Base-by-base conservation (phyloP, 2,797 vertebrate species). In the Phyllotis vaccarum region DNA sequence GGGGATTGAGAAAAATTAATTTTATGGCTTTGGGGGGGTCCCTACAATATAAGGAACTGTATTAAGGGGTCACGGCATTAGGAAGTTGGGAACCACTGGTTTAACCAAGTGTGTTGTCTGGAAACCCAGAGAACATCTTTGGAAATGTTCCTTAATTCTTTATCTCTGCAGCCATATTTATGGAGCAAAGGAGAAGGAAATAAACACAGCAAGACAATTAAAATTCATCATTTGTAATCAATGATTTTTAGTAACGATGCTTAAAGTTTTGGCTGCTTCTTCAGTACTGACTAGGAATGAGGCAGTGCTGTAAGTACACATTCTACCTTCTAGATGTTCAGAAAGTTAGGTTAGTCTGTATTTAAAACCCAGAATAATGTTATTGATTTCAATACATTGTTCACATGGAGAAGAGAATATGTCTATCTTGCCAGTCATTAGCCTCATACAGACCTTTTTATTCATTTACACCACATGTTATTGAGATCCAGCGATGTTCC, bases 71-170 rank as follows among this genome's bases (percentile, higher is more conserved):
- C 60, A 6, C 3, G 34, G 43, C 43, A 9, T 49, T n/a, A 49
- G 43, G 43, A 66, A 52, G 43, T 49, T 66, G 82, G 49, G 60
- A 49, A 22, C 31, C 60, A 66, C 29, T 49, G 40, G 58, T 43
- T 85, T 85, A 66, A 64, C 90, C 92, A 94, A 95, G 95, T 79
- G 94, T 95, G 70, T 75, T 95, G 91, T 94, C 85, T 83, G 49
- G 93, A 96, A 96, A 95, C 83, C 87, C 91, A 96, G 58, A 97
- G 86, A 95, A 95, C 16, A 74, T 87, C 74, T 95, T 87, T 76
- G 95, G 95, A 86, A 94, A 95, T 95, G 91, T 95, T 96, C 75
- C 80, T 94, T 95, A 89, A 76, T 56, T 96, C 92, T 13, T 37
- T 34, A 46, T 79, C 60, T 93, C 75, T 93, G 31, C 31, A 88